These are phyloP conservation scores for Atrichornis clamosus DNA, from an alignment of 2,113 vertebrate genomes.

Conservation along the genomic window DNA sequence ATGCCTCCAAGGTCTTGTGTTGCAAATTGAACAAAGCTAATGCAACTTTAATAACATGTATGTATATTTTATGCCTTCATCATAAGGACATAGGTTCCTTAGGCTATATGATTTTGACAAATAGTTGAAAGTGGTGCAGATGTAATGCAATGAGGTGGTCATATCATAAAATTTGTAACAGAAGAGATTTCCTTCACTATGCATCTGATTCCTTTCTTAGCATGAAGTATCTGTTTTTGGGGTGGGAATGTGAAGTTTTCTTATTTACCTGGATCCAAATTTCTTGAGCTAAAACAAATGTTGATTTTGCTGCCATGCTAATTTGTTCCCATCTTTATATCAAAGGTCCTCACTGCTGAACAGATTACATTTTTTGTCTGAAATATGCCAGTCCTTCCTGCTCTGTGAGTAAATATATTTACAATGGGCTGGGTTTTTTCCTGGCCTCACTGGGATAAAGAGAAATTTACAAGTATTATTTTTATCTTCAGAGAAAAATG, in stretches of 20 bases:
- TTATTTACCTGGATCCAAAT: neutral
- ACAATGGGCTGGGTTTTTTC: neutral
- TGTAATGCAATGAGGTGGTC: neutral
- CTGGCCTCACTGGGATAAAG: neutral
- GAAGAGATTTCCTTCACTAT: neutral
- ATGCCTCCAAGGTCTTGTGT: constrained; percentile 17
- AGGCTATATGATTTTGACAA: constrained; percentile 16
- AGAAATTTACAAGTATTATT: neutral
- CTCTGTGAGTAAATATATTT: neutral
- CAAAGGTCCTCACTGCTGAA: neutral
- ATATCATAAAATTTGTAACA: neutral
- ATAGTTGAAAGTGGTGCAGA: neutral
- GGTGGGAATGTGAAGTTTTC: neutral
- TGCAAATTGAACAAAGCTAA: constrained; percentile 37
- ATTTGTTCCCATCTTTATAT: neutral
- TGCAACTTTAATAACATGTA: constrained; percentile 46
- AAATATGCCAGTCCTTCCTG: neutral
- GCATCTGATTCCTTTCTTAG: neutral
- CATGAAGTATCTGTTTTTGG: neutral
- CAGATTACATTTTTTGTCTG: neutral
- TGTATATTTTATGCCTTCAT: constrained; percentile 44
- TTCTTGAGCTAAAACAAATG: neutral
- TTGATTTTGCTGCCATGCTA: neutral
- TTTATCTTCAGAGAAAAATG: neutral
- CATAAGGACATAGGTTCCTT: constrained; percentile 23